These are phyloP conservation scores for Chiridota heheva DNA, from an alignment of 35 echinoderm and acorn worm genomes.

Conservation along the genomic window DNA sequence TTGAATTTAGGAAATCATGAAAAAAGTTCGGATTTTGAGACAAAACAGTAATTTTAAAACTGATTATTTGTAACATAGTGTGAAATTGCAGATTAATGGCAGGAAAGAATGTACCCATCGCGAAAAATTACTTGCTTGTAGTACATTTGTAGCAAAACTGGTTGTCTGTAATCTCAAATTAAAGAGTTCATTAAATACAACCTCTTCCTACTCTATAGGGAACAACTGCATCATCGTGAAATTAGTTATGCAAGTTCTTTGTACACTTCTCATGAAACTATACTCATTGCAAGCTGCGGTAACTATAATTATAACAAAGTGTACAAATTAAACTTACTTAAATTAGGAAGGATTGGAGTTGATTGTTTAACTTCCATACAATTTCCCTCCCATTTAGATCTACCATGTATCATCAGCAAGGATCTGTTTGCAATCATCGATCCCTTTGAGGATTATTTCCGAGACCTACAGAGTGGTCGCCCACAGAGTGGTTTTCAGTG, in stretches of 20 bases:
- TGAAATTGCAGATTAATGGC: too few species aligned
- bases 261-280: not conserved
- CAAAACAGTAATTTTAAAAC: too few species aligned
- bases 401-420: conserved; percentile 56
- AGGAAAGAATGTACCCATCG: too few species aligned
- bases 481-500: not conserved
- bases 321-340: not conserved
- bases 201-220: not conserved
- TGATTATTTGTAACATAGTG: too few species aligned
- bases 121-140: too few species aligned
- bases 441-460: conserved; percentile 52
- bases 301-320: not conserved
- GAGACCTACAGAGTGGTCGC: not conserved
- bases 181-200: too few species aligned
- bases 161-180: too few species aligned
- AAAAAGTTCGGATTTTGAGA: too few species aligned
- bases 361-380: too few species aligned
- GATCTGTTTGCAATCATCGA: conserved; percentile 48
- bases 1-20: too few species aligned
- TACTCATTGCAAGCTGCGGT: not conserved
- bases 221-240: not conserved
- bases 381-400: conserved; percentile 45
- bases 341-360: not conserved
- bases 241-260: not conserved
- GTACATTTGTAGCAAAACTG: too few species aligned